Percentiles rank a stretch among this genome's conserved stretches.
Conservation (phyloP, 2,888 invertebrate species). For the Cryptops parisi region DNA sequence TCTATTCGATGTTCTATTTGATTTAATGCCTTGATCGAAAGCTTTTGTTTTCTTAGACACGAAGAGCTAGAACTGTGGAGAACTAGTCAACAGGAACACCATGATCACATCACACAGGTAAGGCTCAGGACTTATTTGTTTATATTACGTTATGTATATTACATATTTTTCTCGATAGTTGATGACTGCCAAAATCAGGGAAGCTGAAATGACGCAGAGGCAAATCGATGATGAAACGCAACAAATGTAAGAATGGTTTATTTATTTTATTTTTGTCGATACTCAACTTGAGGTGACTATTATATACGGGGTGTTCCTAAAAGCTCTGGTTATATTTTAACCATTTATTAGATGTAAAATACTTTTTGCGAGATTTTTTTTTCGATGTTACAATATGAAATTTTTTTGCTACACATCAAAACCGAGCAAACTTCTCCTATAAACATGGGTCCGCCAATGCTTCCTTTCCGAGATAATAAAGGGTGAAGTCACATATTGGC, state of each 20-base stretch:
- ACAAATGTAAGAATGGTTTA: conserved; percentile 4
- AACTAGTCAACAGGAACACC: neutral
- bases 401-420: too few relatives aligned
- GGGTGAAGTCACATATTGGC: too few relatives aligned
- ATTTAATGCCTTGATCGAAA: too few relatives aligned
- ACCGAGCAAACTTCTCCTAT: too few relatives aligned
- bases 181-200: conserved; percentile 8
- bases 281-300: neutral
- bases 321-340: too few relatives aligned
- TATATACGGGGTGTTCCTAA: too few relatives aligned
- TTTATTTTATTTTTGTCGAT: neutral
- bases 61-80: neutral
- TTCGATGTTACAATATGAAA: too few relatives aligned
- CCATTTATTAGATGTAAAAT: too few relatives aligned
- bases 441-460: too few relatives aligned
- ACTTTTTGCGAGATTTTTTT: too few relatives aligned
- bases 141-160: neutral
- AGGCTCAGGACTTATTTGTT: neutral
- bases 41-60: neutral
- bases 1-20: too few relatives aligned
- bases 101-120: neutral
- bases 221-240: conserved; percentile 13
- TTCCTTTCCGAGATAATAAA: too few relatives aligned
- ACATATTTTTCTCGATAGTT: neutral
- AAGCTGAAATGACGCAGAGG: conserved; percentile 18